A percentile compares a stretch with the other conserved stretches of the same genome.
phyloP scores from a whole-genome alignment of 2,113 vertebrate species.

The Leptocoma aspasia region DNA sequence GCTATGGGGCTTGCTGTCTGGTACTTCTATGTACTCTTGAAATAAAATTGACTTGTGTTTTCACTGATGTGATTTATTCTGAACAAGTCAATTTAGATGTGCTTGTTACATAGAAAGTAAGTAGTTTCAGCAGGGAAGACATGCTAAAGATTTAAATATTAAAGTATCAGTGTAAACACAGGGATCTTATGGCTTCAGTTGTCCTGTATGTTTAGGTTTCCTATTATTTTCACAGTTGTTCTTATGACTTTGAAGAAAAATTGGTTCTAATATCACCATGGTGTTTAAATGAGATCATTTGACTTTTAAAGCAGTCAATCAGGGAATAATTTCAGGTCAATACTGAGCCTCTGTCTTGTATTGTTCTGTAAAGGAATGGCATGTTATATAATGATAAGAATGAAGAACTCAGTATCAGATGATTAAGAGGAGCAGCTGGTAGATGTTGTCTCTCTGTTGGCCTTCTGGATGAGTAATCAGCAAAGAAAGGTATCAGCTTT shows the following conservation, averaged over 20 bases:
- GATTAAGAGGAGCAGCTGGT: neutral
- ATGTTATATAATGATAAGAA: neutral
- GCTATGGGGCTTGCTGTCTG: neutral
- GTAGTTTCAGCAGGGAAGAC: neutral
- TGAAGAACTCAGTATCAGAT: neutral
- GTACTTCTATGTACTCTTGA: neutral
- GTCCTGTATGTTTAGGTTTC: neutral
- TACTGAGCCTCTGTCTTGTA: neutral
- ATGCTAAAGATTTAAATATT: neutral
- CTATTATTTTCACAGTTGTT: neutral
- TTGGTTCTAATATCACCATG: neutral
- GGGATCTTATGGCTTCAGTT: neutral
- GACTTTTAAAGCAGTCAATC: neutral
- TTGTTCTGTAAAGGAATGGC: neutral
- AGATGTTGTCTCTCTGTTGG: neutral
- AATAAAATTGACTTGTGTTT: neutral
- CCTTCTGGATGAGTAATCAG: neutral
- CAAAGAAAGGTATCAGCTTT: neutral
- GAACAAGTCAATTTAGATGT: neutral
- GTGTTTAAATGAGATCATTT: neutral
- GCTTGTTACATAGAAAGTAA: neutral
- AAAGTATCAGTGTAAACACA: neutral
- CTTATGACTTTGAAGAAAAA: neutral
- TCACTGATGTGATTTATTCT: neutral
- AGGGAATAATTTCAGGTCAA: neutral